phyloP scores from a whole-genome alignment of 1,140 invertebrate species.

The Macrostomum lignano region DNA sequence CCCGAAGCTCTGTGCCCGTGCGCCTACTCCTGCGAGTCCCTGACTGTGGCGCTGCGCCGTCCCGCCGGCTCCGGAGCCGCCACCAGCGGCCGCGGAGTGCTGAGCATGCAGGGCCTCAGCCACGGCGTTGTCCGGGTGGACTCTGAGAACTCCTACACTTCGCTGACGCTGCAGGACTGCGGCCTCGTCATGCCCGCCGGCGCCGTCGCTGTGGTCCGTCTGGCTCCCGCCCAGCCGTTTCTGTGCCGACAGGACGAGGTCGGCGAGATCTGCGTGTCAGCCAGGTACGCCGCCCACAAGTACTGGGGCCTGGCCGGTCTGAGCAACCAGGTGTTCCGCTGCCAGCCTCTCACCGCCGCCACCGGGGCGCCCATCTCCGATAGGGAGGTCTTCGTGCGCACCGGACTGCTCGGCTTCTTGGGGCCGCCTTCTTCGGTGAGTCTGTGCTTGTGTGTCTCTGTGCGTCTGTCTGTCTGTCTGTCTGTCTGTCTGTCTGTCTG shows the following conservation, averaged over 20 bases:
- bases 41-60: slow-evolving; percentile 46
- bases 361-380: slow-evolving; percentile 46
- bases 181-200: slow-evolving; percentile 57
- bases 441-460: slow-evolving; percentile 8
- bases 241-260: slow-evolving; percentile 93
- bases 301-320: slow-evolving; percentile 89
- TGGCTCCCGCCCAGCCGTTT: slow-evolving; percentile 61
- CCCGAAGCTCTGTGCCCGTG: slow-evolving; percentile 90
- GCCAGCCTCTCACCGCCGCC: slow-evolving; percentile 44
- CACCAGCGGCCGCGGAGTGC: slow-evolving; percentile 69
- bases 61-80: slow-evolving; percentile 30
- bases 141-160: slow-evolving; percentile 86
- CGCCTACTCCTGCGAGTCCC: slow-evolving; percentile 70
- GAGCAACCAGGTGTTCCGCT: slow-evolving; percentile 55
- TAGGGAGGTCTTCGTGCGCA: slow-evolving; percentile 51
- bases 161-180: slow-evolving; percentile 82
- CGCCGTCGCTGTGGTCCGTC: slow-evolving; percentile 70
- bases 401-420: slow-evolving; percentile 74
- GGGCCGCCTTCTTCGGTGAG: slow-evolving; percentile 42
- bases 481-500: too few relatives aligned
- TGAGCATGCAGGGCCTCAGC: slow-evolving; percentile 89
- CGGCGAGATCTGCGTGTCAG: slow-evolving; percentile 80
- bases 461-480: too few relatives aligned
- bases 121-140: slow-evolving; percentile 90
- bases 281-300: slow-evolving; percentile 54